Evolutionary conservation across 2,888 invertebrate species (phyloP), one percentile per base, ranked within the genome.

Genomic region (Arge pagana): DNA sequence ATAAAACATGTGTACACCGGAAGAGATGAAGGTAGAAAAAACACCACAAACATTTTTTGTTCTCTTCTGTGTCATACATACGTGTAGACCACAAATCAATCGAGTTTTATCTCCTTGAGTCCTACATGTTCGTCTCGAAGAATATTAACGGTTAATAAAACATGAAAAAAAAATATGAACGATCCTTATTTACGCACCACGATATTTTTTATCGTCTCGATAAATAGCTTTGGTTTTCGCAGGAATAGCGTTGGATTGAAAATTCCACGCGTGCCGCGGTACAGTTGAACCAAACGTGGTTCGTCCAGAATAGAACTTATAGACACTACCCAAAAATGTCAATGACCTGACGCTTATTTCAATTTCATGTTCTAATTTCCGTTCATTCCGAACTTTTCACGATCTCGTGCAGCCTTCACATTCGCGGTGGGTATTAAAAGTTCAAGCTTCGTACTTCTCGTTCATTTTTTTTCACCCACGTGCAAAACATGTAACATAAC

Each of bases 1-100:
- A 16, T 6, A 28, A 49, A 54, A 48, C 63, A 79, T 80, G 80
- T 80, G 79, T 65, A 78, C 79, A 51, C 77, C 78, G 51, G 78
- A 79, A 65, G 79, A 80, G 65, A 60, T 77, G 31, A 76, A 80
- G 80, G 80, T 80, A 75, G 57, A 57, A 50, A 50, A 52, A n/a
- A n/a, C n/a, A n/a, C n/a, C 10, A 4, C 11, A 37, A 8, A 6
- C 19, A 4, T 18, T 16, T 57, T 53, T 49, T 43, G 49, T 28
- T 24, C 21, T 11, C 10, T 23, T n/a, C 4, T 15, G 7, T 15
- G 7, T 15, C 50, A 28, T 45, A 52, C 52, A 50, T 56, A 40
- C 41, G 54, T 49, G 39, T 52, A 50, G 58, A 51, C 54, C 58
- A 54, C 52, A 45, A 53, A 31, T 43, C 21, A 11, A 35, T 11